Conservation (phyloP, 2,888 invertebrate species). For the Callyntrura sp. region DNA sequence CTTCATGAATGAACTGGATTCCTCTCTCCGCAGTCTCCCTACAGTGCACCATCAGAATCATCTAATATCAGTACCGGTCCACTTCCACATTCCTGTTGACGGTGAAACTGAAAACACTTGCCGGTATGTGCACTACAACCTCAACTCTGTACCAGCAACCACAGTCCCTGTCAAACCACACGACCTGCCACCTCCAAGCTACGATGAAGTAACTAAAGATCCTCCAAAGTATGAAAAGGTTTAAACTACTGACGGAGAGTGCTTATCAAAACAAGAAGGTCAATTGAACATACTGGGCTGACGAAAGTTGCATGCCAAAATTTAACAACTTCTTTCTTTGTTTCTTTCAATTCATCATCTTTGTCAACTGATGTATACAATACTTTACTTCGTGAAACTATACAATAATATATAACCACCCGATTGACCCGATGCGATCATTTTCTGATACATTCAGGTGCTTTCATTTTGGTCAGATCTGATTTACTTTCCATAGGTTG, state of each 20-base stretch:
- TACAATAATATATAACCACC: no score
- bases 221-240: slow-evolving; percentile 63
- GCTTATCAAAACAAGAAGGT: background rate
- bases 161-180: background rate
- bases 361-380: no score
- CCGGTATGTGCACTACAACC: slow-evolving; percentile 50
- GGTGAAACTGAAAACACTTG: slow-evolving; percentile 35
- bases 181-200: slow-evolving; percentile 71
- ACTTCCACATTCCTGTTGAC: slow-evolving; percentile 60
- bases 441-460: no score
- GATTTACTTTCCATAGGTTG: no score
- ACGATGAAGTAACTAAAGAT: slow-evolving; percentile 76
- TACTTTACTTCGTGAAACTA: no score
- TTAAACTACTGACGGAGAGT: slow-evolving; percentile 25
- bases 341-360: no score
- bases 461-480: no score
- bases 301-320: slow-evolving; percentile 38
- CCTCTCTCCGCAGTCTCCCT: slow-evolving; percentile 50
- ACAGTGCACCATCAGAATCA: slow-evolving; percentile 60
- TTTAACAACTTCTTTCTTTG: no score
- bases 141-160: background rate
- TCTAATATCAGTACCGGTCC: slow-evolving; percentile 65
- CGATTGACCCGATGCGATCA: no score
- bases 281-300: no score
- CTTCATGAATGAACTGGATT: slow-evolving; percentile 65